Evolutionary conservation across 2,113 vertebrate species (phyloP), one percentile per base, ranked within the genome.

Genomic region (Indicator indicator): DNA sequence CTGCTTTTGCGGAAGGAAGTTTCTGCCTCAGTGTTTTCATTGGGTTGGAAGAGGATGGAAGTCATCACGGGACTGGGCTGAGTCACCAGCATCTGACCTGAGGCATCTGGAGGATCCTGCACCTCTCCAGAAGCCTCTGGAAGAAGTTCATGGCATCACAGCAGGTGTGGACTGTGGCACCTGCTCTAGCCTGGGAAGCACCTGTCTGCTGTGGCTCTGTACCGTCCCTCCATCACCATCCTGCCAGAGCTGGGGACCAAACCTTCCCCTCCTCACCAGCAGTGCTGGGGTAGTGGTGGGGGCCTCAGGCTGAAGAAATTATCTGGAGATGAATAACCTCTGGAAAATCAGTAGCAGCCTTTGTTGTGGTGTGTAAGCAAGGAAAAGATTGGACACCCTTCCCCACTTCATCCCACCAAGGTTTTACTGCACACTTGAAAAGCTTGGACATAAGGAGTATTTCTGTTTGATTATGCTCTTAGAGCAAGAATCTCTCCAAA

Each of bases 71-170:
- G 96, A 90, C 75, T 0, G 0, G 54, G 89, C 63, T 97, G 97
- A 97, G 92, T 97, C 96, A 97, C 85, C 79, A 12, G 23, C 14
- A 1, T 36, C 84, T 92, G 85, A 89, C 23, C 60, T 0, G 5
- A 5, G 0, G 1, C 0, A 1, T 11, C 74, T 6, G 6, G 77
- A 87, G 62, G 23, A 65, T 50, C 38, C 88, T n/a, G 63, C 48
- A 42, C 21, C 54, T 68, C 76, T 84, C 75, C 78, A 83, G 89
- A 96, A 95, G 60, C 18, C 54, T 94, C 95, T 87, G 77, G 92
- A 94, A 92, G 72, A 67, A 63, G 30, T 0, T 0, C 7, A 40
- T 11, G 63, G 8, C 42, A 64, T 30, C 1, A 0, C 2, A 9
- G 38, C n/a, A 13, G 36, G 4, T 7, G 40, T 6, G 42, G 10